phyloP scores from a whole-genome alignment of 92 coral and sea anemone species.

The Anthopleura xanthogrammica region DNA sequence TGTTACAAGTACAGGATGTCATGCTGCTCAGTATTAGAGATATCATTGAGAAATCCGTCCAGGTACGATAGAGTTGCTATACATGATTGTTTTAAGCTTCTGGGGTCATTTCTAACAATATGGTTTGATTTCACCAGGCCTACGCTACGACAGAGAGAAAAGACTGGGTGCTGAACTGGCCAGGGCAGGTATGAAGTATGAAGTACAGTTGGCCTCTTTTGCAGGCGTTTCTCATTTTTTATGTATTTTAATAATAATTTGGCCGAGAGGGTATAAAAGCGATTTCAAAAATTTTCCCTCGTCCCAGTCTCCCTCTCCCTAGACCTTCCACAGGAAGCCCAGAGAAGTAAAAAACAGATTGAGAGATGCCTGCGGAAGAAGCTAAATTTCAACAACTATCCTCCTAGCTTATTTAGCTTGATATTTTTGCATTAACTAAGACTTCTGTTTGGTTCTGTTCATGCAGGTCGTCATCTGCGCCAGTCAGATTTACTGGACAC shows the following conservation, averaged over 20 bases:
- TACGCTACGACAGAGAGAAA: slow-evolving; percentile 88
- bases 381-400: too few relatives aligned
- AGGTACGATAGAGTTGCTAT: slow-evolving; percentile 44
- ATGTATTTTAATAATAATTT: not conserved
- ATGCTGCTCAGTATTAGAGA: slow-evolving; percentile 92
- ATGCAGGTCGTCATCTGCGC: slow-evolving; percentile 90
- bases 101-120: not conserved
- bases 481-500: slow-evolving; percentile 99
- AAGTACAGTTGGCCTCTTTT: not conserved
- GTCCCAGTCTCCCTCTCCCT: too few relatives aligned
- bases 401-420: too few relatives aligned
- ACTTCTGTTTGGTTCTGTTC: not conserved
- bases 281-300: too few relatives aligned
- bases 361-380: too few relatives aligned
- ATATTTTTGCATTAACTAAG: not conserved
- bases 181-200: slow-evolving; percentile 84
- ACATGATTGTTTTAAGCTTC: not conserved
- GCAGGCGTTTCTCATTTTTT: not conserved
- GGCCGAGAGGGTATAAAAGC: too few relatives aligned
- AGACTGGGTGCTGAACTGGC: slow-evolving; percentile 97
- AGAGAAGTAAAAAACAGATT: too few relatives aligned
- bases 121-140: slow-evolving; percentile 53
- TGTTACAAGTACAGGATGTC: slow-evolving; percentile 93
- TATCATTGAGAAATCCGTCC: slow-evolving; percentile 89
- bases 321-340: too few relatives aligned